Evolutionary conservation across 2,797 vertebrate species (phyloP).

Genomic region (Geotrypetes seraphini): DNA sequence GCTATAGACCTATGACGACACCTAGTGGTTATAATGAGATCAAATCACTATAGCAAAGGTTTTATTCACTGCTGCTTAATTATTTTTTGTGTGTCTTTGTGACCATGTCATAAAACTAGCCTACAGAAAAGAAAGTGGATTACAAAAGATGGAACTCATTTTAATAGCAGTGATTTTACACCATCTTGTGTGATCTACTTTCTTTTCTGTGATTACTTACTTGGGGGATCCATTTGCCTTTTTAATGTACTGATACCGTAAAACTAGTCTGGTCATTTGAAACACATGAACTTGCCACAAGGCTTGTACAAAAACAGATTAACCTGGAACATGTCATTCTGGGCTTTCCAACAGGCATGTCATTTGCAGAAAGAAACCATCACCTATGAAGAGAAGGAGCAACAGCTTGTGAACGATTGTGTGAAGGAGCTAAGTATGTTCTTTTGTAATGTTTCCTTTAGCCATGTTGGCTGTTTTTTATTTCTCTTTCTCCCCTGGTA

Average conservation of each 20-base stretch:
- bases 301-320: conserved; percentile 14
- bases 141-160: too few species aligned
- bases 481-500: rapidly evolving
- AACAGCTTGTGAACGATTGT: conserved; percentile 94
- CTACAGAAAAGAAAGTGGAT: too few species aligned
- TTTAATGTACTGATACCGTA: too few species aligned
- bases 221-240: too few species aligned
- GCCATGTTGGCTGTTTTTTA: too few species aligned
- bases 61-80: too few species aligned
- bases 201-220: too few species aligned
- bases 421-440: conserved; percentile 94
- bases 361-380: conserved; percentile 94
- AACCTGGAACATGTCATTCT: conserved; percentile 9
- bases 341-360: conserved; percentile 63
- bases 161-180: too few species aligned
- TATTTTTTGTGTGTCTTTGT: too few species aligned
- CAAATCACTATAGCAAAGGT: background rate
- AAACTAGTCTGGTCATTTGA: too few species aligned
- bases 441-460: background rate
- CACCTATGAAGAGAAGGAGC: conserved; percentile 92
- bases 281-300: conserved; percentile 15
- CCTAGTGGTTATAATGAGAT: conserved; percentile 9
- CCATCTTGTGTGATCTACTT: too few species aligned
- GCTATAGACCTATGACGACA: conserved; percentile 17
- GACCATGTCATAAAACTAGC: too few species aligned